Evolutionary conservation across 2,797 vertebrate species (phyloP).

Genomic region (Tokudaia muenninki): DNA sequence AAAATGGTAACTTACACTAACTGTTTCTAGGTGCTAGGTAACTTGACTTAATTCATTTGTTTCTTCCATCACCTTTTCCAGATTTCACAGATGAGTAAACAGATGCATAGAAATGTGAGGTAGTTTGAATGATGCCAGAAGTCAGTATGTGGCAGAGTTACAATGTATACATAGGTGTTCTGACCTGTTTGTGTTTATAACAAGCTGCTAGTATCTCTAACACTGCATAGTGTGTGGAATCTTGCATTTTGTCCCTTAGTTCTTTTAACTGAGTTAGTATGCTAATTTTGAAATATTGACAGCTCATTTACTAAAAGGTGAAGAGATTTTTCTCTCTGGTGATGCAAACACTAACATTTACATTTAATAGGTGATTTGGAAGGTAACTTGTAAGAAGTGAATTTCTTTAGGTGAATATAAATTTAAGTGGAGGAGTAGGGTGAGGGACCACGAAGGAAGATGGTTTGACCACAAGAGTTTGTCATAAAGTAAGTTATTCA

Average conservation of each 20-base stretch:
- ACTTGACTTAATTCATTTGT: not conserved
- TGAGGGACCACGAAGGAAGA: rapidly evolving
- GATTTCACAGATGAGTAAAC: constrained; percentile 29
- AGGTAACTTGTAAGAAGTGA: not conserved
- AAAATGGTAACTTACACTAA: not conserved
- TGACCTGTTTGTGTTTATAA: not conserved
- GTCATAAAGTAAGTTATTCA: constrained; percentile 35
- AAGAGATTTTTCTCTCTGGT: not conserved
- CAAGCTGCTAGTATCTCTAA: not conserved
- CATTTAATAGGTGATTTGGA: constrained; percentile 1
- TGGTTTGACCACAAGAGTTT: not conserved
- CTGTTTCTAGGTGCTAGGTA: not conserved
- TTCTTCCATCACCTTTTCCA: not conserved
- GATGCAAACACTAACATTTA: constrained; percentile 2
- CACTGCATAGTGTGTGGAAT: not conserved
- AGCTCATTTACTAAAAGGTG: constrained; percentile 23
- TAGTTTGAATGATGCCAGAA: not conserved
- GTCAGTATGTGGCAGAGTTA: not conserved
- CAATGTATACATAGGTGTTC: not conserved
- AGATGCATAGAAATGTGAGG: not conserved
- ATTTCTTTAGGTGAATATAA: constrained; percentile 43
- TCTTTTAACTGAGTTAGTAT: constrained; percentile 43
- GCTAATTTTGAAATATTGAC: not conserved
- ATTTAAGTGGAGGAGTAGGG: not conserved
- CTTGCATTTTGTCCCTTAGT: constrained; percentile 25